Conservation (phyloP, 2,797 vertebrate species). For the Chelon auratus region DNA sequence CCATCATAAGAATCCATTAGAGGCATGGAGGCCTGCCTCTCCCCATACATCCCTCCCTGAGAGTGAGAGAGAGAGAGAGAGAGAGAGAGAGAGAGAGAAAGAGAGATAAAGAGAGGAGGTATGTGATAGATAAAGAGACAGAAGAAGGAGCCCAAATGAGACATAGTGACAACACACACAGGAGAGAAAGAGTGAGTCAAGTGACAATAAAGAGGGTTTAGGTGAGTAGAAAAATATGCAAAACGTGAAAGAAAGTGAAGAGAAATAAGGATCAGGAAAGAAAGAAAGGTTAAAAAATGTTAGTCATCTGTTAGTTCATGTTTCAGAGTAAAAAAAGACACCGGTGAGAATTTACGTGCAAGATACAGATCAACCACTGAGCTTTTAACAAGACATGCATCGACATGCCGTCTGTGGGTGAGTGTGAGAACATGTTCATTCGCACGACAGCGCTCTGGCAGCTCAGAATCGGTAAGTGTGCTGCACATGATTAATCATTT, state of each 20-base stretch:
- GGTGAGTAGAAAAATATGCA: slow-evolving; percentile 17
- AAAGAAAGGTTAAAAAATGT: slow-evolving; percentile 54
- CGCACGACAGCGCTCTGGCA: slow-evolving; percentile 42
- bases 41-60: slow-evolving; percentile 87
- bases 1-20: slow-evolving; percentile 87
- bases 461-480: not conserved
- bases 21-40: slow-evolving; percentile 85
- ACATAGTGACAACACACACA: slow-evolving; percentile 8
- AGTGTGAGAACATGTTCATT: slow-evolving; percentile 55
- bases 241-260: not conserved
- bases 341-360: slow-evolving; percentile 73
- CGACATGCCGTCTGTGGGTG: slow-evolving; percentile 70
- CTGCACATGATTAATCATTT: not conserved
- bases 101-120: slow-evolving; percentile 77
- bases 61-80: slow-evolving; percentile 73
- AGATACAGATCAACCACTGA: slow-evolving; percentile 57
- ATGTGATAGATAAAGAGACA: slow-evolving; percentile 59
- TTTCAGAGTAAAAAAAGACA: slow-evolving; percentile 21
- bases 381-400: slow-evolving; percentile 51
- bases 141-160: slow-evolving; percentile 65
- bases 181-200: not conserved
- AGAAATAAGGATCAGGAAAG: slow-evolving; percentile 16
- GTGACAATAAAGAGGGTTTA: slow-evolving; percentile 4
- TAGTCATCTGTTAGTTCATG: slow-evolving; percentile 52
- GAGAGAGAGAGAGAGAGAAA: slow-evolving; percentile 78